Conservation (phyloP, 2,888 invertebrate species). For the Diaphora mendica region DNA sequence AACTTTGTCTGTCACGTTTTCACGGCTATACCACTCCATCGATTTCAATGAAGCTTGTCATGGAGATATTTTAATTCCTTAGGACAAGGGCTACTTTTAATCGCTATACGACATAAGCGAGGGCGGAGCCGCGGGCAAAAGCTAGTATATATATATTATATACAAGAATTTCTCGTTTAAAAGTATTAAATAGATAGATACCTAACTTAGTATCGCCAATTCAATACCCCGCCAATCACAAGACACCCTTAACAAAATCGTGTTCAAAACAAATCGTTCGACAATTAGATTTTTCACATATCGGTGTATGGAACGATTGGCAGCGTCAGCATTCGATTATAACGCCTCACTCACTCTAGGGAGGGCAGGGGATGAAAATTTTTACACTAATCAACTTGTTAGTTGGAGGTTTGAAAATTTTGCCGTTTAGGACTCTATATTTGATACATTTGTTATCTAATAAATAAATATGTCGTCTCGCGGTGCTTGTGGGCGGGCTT, state of each 20-base stretch:
- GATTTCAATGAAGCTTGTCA: too few species aligned
- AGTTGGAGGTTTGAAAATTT: constrained; percentile 6
- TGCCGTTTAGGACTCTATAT: constrained; percentile 15
- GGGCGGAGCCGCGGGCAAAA: too few species aligned
- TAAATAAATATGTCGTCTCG: background rate
- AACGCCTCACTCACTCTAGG: constrained; percentile 45
- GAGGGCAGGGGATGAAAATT: constrained; percentile 50
- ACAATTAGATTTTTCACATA: constrained; percentile 75
- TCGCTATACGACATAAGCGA: too few species aligned
- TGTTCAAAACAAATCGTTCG: constrained; percentile 47
- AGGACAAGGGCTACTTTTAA: too few species aligned
- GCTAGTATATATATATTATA: too few species aligned
- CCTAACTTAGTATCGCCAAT: background rate
- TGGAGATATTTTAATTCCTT: too few species aligned
- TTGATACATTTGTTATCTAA: constrained; percentile 12
- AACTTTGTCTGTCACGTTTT: too few species aligned
- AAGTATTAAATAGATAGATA: background rate
- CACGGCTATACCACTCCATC: too few species aligned
- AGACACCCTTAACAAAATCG: constrained; percentile 13
- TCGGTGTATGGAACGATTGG: constrained; percentile 72
- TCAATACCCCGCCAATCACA: constrained; percentile 10
- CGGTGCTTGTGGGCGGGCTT: too few species aligned
- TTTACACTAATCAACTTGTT: constrained; percentile 54
- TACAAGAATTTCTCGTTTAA: too few species aligned
- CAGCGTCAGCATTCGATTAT: constrained; percentile 68